Evolutionary conservation across 1,140 invertebrate genomes (phyloP).

Genomic region (Sesamia nonagrioides): DNA sequence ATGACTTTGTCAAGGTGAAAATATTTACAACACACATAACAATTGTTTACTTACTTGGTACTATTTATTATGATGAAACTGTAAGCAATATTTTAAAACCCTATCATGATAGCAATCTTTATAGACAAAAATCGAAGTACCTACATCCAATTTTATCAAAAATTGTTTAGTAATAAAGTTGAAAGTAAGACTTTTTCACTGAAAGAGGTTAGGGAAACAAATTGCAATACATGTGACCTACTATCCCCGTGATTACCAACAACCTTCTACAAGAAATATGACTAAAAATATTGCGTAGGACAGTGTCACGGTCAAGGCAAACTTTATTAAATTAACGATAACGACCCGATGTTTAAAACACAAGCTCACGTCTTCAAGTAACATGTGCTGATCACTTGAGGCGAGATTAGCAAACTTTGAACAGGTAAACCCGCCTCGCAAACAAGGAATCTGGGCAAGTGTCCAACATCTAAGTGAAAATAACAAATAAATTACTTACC

Average conservation of each 20-base stretch:
- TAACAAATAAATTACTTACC: constrained; percentile 88
- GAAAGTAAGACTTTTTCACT: no score
- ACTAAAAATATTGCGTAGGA: constrained; percentile 5
- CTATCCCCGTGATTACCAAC: constrained; percentile 4
- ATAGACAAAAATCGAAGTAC: no score
- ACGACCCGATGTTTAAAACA: constrained; percentile 29
- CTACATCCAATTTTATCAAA: no score
- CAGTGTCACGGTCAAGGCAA: constrained; percentile 56
- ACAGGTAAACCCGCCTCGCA: neutral
- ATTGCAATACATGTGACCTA: constrained; percentile 3
- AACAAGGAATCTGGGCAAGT: constrained; percentile 27
- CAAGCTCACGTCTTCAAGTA: constrained; percentile 9
- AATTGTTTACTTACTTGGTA: neutral
- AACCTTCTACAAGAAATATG: constrained; percentile 31
- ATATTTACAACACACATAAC: neutral
- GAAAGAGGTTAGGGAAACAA: neutral
- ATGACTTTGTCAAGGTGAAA: neutral
- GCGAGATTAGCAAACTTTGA: neutral
- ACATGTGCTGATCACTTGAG: constrained; percentile 7
- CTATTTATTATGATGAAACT: neutral
- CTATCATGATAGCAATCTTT: no score
- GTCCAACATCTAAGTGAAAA: constrained; percentile 11
- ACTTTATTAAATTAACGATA: constrained; percentile 45
- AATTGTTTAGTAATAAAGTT: no score
- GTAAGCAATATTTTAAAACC: neutral